These are phyloP conservation scores for Ammospiza nelsoni DNA, from an alignment of 2,113 vertebrate species.

Conservation along the genomic window DNA sequence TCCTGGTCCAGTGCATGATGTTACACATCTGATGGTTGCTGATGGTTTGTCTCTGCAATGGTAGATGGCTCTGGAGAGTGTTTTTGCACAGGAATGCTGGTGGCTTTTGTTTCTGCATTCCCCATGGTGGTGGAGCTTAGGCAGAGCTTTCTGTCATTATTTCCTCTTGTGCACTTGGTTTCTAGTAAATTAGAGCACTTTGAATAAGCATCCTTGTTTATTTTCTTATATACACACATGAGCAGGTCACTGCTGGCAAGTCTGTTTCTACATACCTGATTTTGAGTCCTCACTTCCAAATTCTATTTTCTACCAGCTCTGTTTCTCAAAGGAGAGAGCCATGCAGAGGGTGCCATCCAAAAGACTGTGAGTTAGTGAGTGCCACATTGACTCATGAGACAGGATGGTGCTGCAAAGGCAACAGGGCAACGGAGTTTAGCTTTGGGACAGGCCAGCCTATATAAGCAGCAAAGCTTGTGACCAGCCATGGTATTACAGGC, in stretches of 20 bases:
- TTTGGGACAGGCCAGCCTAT: not conserved
- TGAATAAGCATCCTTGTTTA: not conserved
- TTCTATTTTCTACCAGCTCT: not conserved
- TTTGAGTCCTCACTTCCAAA: not conserved
- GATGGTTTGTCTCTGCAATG: not conserved
- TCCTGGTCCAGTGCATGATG: not conserved
- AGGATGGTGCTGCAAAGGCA: not conserved
- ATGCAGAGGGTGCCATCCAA: not conserved
- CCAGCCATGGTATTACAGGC: not conserved
- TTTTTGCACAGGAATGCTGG: not conserved
- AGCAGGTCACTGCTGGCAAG: not conserved
- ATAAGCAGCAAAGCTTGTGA: not conserved
- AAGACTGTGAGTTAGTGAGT: not conserved
- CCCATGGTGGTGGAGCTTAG: not conserved
- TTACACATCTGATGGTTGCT: not conserved
- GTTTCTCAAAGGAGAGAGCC: not conserved
- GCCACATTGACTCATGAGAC: accelerated
- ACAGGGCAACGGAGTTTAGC: not conserved
- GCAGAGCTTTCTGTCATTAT: not conserved
- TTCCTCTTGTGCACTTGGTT: not conserved
- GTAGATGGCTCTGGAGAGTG: not conserved
- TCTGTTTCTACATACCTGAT: not conserved
- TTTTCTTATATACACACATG: not conserved
- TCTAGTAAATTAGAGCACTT: not conserved
- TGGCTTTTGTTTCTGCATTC: not conserved